Evolutionary conservation across 2,113 vertebrate species (phyloP), one percentile per base, ranked within the genome.

Genomic region (Rhabdornis inornatus): DNA sequence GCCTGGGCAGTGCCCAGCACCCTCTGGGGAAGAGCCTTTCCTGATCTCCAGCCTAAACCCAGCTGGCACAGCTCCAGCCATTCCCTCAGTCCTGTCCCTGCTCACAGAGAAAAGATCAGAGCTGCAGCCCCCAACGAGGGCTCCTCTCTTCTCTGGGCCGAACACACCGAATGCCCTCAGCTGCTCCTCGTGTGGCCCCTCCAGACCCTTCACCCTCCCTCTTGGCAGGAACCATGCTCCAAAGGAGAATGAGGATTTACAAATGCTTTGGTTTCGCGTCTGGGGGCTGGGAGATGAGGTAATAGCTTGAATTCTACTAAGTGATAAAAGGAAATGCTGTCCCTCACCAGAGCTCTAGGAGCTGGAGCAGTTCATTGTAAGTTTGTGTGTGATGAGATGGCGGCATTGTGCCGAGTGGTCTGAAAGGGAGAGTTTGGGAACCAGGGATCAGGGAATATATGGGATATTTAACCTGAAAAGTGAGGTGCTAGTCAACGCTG

Each of bases 351-450:
- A 39, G 8, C 40, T 31, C 11, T 2, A 15, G 80, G 35, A 71
- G 49, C 77, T 55, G 53, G 11, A 44, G 8, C 31, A 2, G 33
- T 52, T n/a, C 4, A 1, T 37, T 78, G 21, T 27, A 13, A 3
- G 11, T 27, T 10, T 22, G 20, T 57, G 33, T 0, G 13, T 42
- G 42, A 30, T 27, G 13, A 70, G 56, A 0, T 18, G 39, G 24
- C 1, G 4, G 28, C 31, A 9, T 21, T 0, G 1, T 7, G 6
- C 10, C 0, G 2, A 25, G 20, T 11, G 27, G 8, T 59, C 47
- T 57, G 30, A 19, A 4, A 47, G 60, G 57, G 27, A 37, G 37
- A 7, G 12, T 39, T 49, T 37, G 84, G 69, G 65, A 71, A 8
- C 9, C 35, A 0, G 6, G 70, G 71, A 9, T 8, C 40, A 1